Conservation (phyloP, 2,797 vertebrate species). For the Otus scops region DNA sequence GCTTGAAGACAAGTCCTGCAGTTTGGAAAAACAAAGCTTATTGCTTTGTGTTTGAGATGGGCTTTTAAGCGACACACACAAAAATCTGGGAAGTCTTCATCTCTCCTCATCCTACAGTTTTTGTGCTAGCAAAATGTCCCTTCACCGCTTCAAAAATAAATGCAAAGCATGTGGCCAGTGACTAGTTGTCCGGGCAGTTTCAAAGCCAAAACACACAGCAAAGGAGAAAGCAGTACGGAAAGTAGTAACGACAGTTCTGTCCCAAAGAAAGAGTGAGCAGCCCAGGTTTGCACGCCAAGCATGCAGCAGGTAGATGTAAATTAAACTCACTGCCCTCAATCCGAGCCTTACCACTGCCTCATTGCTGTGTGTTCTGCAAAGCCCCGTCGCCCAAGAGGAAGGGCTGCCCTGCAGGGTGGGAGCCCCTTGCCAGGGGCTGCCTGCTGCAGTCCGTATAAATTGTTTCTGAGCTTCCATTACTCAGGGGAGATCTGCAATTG, state of each 20-base stretch:
- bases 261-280: background rate
- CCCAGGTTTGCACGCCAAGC: background rate
- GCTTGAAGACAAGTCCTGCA: background rate
- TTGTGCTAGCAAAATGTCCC: background rate
- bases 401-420: background rate
- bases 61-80: background rate
- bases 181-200: background rate
- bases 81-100: background rate
- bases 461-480: background rate
- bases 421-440: rapidly evolving
- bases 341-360: background rate
- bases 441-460: rapidly evolving
- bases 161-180: background rate
- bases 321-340: background rate
- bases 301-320: background rate
- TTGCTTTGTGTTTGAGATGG: background rate
- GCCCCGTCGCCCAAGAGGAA: background rate
- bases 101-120: background rate
- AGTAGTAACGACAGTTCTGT: background rate
- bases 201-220: background rate
- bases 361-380: background rate
- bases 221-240: background rate
- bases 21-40: background rate
- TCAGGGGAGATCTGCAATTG: background rate
- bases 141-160: background rate